Percentiles rank a stretch among this genome's conserved stretches.
Evolutionary conservation across 2,113 vertebrate species (phyloP).

Genomic region (Penelope pileata): DNA sequence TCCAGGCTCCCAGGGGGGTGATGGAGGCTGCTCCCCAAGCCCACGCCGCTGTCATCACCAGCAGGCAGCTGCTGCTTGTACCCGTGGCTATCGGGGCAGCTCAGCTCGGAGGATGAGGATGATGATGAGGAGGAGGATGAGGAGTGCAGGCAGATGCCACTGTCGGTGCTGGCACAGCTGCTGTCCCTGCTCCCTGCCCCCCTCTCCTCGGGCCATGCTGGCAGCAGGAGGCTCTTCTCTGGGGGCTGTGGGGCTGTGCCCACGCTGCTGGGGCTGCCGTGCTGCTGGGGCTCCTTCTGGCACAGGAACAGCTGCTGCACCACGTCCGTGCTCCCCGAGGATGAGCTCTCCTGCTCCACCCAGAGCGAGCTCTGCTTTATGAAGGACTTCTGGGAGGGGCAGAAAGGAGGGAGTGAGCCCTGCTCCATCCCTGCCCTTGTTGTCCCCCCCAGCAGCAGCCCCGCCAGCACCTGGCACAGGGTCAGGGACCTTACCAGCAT

Average conservation of each 20-base stretch:
- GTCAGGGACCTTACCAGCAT: constrained; percentile 81
- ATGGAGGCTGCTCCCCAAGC: background rate
- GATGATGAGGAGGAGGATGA: background rate
- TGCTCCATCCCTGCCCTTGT: fast-evolving
- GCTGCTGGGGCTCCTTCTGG: background rate
- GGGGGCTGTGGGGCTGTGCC: background rate
- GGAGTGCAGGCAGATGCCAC: constrained; percentile 70
- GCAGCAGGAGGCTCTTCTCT: background rate
- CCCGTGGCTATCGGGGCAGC: background rate
- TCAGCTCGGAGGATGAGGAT: background rate
- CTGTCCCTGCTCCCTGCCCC: background rate
- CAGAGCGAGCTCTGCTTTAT: constrained; percentile 27
- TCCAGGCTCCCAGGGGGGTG: fast-evolving
- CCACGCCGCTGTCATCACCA: constrained; percentile 9
- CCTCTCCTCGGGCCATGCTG: fast-evolving
- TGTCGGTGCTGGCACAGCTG: constrained; percentile 65
- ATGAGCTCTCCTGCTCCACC: background rate
- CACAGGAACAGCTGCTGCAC: constrained; percentile 56
- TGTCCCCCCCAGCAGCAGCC: background rate
- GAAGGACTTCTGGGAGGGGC: constrained; percentile 63
- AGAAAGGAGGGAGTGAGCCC: background rate
- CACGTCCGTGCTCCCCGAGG: fast-evolving
- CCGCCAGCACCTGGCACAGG: too few species aligned
- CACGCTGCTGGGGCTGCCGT: background rate
- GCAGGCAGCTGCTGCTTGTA: background rate